Evolutionary conservation across 2,113 vertebrate genomes (phyloP), one percentile per base, ranked within the genome.

Genomic region (Thalassoma bifasciatum): DNA sequence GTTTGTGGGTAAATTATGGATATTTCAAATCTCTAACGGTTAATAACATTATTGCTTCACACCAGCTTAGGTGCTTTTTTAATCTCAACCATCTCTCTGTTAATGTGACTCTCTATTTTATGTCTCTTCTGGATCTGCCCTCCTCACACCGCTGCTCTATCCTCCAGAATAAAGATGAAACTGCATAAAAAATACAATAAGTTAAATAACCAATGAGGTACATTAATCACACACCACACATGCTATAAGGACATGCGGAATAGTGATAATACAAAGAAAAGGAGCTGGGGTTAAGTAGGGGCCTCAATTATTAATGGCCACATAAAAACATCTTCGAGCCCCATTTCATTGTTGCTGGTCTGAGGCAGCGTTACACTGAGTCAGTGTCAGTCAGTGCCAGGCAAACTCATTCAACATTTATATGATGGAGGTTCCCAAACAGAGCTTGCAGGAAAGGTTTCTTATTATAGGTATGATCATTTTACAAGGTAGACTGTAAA

Each of bases 141-240:
- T 59, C 30, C 44, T 42, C 36, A 62, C 24, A 69, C 36, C 0
- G 2, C 38, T 16, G 38, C 38, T 63, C 61, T 58, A 14, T 38
- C 49, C 63, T 22, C 17, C 44, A 54, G 34, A 58, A 82, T 16
- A 36, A 72, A 71, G 59, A 46, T 51, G 64, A 84, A 56, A 60
- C 62, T 57, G 50, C 80, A 87, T 89, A 2, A 88, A 89, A 89
- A 82, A 91, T 87, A 87, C 59, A 91, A 70, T 64, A 77, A 79
- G 65, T 69, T 89, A 85, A 91, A 90, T 91, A 91, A 90, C 72
- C 77, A 85, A 88, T 88, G 86, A 87, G 81, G 74, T 68, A 87
- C 88, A 86, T 78, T 86, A 90, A 88, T 90, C 86, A 84, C 79
- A 66, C 72, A 62, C 49, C 77, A 68, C 62, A 69, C 67, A 62